Percentiles rank a stretch among this genome's conserved stretches.
phyloP scores from a whole-genome alignment of 2,888 invertebrate genomes.

The Agriopis marginaria region DNA sequence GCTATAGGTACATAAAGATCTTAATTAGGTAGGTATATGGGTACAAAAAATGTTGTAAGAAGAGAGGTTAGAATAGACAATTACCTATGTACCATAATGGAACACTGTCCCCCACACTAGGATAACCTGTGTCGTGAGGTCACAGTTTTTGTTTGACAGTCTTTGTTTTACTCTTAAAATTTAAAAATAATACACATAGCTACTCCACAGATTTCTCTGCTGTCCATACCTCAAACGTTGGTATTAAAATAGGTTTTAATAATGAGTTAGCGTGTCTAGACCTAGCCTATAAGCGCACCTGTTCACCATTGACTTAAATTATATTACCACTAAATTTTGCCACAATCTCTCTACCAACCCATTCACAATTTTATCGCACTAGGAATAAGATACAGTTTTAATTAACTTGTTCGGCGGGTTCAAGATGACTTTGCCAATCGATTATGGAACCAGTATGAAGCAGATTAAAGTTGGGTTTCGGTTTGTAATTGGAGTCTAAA shows the following conservation, averaged over 20 bases:
- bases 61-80: too few species aligned
- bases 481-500: slow-evolving; percentile 18
- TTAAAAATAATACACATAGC: background rate
- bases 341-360: background rate
- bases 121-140: too few species aligned
- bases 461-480: background rate
- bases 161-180: too few species aligned
- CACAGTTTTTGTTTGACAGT: too few species aligned
- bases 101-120: too few species aligned
- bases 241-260: slow-evolving; percentile 71
- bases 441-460: slow-evolving; percentile 1
- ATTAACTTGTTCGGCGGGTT: background rate
- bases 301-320: slow-evolving; percentile 39
- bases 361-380: background rate
- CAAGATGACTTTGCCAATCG: slow-evolving; percentile 3
- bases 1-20: too few species aligned
- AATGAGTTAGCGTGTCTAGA: slow-evolving; percentile 81
- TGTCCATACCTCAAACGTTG: slow-evolving; percentile 51
- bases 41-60: too few species aligned
- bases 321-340: slow-evolving; percentile 35
- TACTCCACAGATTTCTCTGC: slow-evolving; percentile 49
- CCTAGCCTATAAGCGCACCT: slow-evolving; percentile 48
- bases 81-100: too few species aligned
- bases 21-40: too few species aligned
- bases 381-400: slow-evolving; percentile 8